Evolutionary conservation across 2,888 invertebrate species (phyloP).

Genomic region (Cheilosia variabilis): DNA sequence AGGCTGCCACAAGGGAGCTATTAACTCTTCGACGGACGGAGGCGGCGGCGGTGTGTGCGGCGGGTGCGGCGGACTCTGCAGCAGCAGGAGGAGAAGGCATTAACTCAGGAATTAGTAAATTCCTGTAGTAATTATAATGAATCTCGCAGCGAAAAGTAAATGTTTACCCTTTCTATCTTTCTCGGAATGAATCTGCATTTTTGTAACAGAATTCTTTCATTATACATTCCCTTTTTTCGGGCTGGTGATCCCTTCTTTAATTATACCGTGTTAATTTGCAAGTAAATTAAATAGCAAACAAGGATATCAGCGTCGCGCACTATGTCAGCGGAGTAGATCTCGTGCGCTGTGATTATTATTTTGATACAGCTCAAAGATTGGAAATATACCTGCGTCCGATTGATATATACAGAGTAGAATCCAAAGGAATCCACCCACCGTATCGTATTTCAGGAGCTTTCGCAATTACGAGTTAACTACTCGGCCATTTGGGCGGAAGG

Average conservation of each 20-base stretch:
- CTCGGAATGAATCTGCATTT: slow-evolving; percentile 59
- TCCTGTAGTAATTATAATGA: slow-evolving; percentile 71
- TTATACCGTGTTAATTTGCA: slow-evolving; percentile 53
- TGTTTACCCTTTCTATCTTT: slow-evolving; percentile 19
- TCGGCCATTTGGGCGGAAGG: slow-evolving; percentile 3
- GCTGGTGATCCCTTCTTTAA: slow-evolving; percentile 30
- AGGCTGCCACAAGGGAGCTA: slow-evolving; percentile 62
- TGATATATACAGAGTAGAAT: not conserved
- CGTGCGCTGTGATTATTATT: not conserved
- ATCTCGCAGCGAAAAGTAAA: slow-evolving; percentile 57
- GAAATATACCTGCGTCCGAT: slow-evolving; percentile 6
- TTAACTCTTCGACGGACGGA: slow-evolving; percentile 46
- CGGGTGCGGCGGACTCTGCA: not conserved
- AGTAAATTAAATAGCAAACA: slow-evolving; percentile 63
- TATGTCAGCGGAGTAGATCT: too few species aligned
- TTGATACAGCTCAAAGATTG: slow-evolving; percentile 22
- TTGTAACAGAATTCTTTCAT: slow-evolving; percentile 46
- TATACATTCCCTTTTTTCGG: slow-evolving; percentile 15
- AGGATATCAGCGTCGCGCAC: slow-evolving; percentile 24
- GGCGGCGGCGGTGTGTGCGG: not conserved
- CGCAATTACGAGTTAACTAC: slow-evolving; percentile 19
- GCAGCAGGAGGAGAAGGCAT: slow-evolving; percentile 36
- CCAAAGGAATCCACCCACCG: not conserved
- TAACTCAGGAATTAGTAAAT: slow-evolving; percentile 70
- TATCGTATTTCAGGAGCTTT: not conserved